These are phyloP conservation scores for Synanthedon formicaeformis DNA, from an alignment of 2,888 invertebrate species.

Conservation along the genomic window DNA sequence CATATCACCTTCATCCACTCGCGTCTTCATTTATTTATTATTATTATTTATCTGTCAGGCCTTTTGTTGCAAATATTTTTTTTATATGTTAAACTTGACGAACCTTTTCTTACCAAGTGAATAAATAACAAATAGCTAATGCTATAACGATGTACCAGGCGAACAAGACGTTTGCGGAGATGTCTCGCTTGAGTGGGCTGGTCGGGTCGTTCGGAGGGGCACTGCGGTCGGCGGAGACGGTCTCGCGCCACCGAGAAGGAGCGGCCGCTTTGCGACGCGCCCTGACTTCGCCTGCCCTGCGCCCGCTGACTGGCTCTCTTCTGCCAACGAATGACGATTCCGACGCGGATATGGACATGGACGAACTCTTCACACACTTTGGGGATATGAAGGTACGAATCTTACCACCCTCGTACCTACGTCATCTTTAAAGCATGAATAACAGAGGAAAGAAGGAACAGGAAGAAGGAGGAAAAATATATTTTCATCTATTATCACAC, in stretches of 20 bases:
- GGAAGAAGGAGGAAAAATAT: no score
- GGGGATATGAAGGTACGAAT: slow-evolving; percentile 34
- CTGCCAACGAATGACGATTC: slow-evolving; percentile 16
- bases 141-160: slow-evolving; percentile 25
- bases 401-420: not conserved
- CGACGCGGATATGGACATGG: slow-evolving; percentile 28
- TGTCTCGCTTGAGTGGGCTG: slow-evolving; percentile 46
- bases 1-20: no score
- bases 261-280: slow-evolving; percentile 28
- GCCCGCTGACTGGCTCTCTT: slow-evolving; percentile 22
- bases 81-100: no score
- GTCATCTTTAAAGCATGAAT: not conserved
- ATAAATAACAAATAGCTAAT: no score
- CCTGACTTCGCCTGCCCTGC: slow-evolving; percentile 24
- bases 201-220: slow-evolving; percentile 46
- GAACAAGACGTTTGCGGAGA: slow-evolving; percentile 64
- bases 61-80: no score
- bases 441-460: not conserved
- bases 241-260: slow-evolving; percentile 37
- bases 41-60: no score
- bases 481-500: no score
- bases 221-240: slow-evolving; percentile 31
- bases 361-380: slow-evolving; percentile 33
- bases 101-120: no score
- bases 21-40: no score